phyloP scores from a whole-genome alignment of 2,888 invertebrate species.

The Koerneria pararmatus region DNA sequence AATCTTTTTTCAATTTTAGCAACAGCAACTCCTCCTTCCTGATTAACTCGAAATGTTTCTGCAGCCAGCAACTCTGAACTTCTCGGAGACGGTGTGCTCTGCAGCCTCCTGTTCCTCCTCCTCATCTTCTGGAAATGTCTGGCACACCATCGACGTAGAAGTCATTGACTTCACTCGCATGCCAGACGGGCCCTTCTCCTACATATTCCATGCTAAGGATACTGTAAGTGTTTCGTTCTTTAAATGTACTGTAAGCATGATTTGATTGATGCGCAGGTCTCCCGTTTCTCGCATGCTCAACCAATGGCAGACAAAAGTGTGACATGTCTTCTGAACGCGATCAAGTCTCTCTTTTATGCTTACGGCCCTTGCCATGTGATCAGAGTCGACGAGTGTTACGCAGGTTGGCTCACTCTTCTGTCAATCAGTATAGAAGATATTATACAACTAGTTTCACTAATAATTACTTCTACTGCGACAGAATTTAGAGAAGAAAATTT shows the following conservation, averaged over 20 bases:
- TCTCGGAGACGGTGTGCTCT: no score
- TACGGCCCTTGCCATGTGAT: conserved; percentile 19
- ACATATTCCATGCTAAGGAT: conserved; percentile 20
- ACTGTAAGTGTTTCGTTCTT: neutral
- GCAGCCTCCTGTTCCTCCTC: no score
- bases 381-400: conserved; percentile 11
- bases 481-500: no score
- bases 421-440: neutral
- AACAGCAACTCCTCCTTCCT: no score
- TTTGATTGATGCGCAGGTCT: neutral
- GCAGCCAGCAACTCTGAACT: no score
- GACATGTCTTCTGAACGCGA: conserved; percentile 9
- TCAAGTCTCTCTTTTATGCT: conserved; percentile 15
- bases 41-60: no score
- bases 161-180: conserved; percentile 21
- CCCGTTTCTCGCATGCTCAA: conserved; percentile 16
- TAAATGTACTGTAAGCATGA: neutral
- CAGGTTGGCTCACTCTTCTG: neutral
- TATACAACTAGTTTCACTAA: no score
- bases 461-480: no score
- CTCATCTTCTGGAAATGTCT: no score
- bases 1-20: no score
- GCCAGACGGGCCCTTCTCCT: conserved; percentile 7
- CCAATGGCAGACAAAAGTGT: conserved; percentile 4
- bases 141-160: conserved; percentile 16